Percentiles rank a stretch among this genome's conserved stretches.
phyloP scores from a whole-genome alignment of 2,888 invertebrate species.

The Trypoxylon attenuatum region DNA sequence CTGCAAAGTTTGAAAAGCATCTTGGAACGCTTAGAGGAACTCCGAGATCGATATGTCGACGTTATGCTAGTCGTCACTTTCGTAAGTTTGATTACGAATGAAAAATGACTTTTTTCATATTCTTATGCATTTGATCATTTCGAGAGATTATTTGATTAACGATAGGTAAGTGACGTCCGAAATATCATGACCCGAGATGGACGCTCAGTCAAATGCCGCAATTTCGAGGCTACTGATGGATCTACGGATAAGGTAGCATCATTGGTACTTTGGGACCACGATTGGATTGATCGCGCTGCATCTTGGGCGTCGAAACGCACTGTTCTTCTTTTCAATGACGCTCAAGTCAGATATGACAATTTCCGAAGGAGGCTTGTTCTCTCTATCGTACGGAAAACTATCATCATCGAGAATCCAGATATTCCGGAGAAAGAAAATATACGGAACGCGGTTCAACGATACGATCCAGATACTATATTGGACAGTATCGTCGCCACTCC shows the following conservation, averaged over 20 bases:
- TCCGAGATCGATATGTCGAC: constrained; percentile 78
- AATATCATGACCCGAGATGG: constrained; percentile 80
- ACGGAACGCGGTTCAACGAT: constrained; percentile 56
- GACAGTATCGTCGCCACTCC: constrained; percentile 62
- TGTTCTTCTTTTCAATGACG: constrained; percentile 83
- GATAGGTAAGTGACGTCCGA: constrained; percentile 78
- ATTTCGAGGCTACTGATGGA: constrained; percentile 80
- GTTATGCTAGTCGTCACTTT: constrained; percentile 82
- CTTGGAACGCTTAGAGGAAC: constrained; percentile 72
- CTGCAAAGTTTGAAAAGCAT: constrained; percentile 78
- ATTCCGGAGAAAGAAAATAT: constrained; percentile 79
- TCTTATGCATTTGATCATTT: background rate
- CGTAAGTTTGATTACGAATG: constrained; percentile 65
- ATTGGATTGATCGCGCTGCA: constrained; percentile 81
- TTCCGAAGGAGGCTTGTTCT: constrained; percentile 65
- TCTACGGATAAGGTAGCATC: constrained; percentile 78
- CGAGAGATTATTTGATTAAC: background rate
- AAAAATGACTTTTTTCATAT: background rate
- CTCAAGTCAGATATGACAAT: constrained; percentile 76
- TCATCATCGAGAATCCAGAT: constrained; percentile 85
- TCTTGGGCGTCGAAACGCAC: constrained; percentile 83
- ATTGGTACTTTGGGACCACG: constrained; percentile 82
- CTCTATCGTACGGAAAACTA: constrained; percentile 71
- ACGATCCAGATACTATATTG: constrained; percentile 47
- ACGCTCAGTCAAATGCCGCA: constrained; percentile 78